phyloP scores from a whole-genome alignment of 2,113 vertebrate genomes.

The Notarius lentiginosus region DNA sequence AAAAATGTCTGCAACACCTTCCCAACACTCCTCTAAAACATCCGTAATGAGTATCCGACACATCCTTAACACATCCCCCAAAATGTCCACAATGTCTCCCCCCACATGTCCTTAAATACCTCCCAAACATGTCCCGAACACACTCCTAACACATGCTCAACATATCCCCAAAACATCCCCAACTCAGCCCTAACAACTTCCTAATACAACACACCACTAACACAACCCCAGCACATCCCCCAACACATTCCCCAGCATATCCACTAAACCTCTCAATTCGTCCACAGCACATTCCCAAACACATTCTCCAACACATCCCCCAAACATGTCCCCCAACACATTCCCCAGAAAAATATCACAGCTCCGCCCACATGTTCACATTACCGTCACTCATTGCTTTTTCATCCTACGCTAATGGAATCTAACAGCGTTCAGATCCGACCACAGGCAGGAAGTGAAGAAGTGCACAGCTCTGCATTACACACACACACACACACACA shows the following conservation, averaged over 20 bases:
- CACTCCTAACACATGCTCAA: not conserved
- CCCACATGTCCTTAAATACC: not conserved
- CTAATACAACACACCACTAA: too few relatives aligned
- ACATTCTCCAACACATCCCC: not conserved
- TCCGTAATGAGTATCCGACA: not conserved
- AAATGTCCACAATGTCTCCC: not conserved
- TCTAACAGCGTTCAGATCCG: not conserved
- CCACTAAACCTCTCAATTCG: not conserved
- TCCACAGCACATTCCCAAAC: not conserved
- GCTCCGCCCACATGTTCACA: not conserved
- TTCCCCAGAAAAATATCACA: not conserved
- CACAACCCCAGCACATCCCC: not conserved
- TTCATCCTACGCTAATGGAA: constrained; percentile 8
- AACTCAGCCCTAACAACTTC: too few relatives aligned
- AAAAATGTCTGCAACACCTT: not conserved
- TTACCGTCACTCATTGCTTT: not conserved
- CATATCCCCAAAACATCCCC: not conserved
- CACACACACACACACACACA: not conserved
- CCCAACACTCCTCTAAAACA: not conserved
- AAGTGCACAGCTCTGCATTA: constrained; percentile 25
- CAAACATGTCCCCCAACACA: not conserved
- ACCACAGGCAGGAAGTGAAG: constrained; percentile 29
- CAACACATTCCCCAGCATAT: not conserved
- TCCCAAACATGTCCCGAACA: not conserved
- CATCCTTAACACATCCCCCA: not conserved